Evolutionary conservation across 2,888 invertebrate species (phyloP).

Genomic region (Acleris cristana): DNA sequence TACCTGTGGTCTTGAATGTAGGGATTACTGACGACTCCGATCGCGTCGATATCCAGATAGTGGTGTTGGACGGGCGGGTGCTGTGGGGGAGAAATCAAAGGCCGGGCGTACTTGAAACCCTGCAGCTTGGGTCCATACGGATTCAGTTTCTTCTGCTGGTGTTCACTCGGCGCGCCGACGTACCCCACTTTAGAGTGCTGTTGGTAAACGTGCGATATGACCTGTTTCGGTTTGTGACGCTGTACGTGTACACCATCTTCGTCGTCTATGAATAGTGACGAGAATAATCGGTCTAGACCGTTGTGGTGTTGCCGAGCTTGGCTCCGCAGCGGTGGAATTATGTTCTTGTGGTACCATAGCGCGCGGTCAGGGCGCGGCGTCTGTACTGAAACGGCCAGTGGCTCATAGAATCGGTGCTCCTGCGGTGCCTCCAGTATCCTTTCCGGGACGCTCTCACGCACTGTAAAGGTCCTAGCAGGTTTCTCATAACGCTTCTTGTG

Average conservation of each 20-base stretch:
- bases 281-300: conserved; percentile 71
- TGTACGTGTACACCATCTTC: conserved; percentile 56
- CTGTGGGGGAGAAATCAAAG: conserved; percentile 57
- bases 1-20: conserved; percentile 56
- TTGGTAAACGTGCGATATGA: conserved; percentile 48
- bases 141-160: conserved; percentile 58
- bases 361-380: conserved; percentile 60
- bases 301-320: conserved; percentile 54
- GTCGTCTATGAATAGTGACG: conserved; percentile 69
- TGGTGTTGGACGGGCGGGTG: conserved; percentile 53
- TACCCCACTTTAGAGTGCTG: conserved; percentile 63
- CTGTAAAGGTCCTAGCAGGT: conserved; percentile 86
- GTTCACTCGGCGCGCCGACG: conserved; percentile 55
- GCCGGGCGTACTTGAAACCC: conserved; percentile 49
- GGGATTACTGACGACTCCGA: conserved; percentile 45
- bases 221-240: conserved; percentile 54
- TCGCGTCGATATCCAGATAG: conserved; percentile 51
- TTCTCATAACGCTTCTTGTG: conserved; percentile 76
- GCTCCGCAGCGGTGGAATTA: conserved; percentile 54
- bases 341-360: conserved; percentile 73
- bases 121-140: conserved; percentile 62
- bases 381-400: conserved; percentile 38
- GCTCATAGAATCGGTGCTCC: conserved; percentile 44
- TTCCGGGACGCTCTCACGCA: conserved; percentile 79
- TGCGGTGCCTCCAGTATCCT: conserved; percentile 50